phyloP scores from a whole-genome alignment of 37 sponge, comb jelly and placozoan species.

The Axinella damicornis region DNA sequence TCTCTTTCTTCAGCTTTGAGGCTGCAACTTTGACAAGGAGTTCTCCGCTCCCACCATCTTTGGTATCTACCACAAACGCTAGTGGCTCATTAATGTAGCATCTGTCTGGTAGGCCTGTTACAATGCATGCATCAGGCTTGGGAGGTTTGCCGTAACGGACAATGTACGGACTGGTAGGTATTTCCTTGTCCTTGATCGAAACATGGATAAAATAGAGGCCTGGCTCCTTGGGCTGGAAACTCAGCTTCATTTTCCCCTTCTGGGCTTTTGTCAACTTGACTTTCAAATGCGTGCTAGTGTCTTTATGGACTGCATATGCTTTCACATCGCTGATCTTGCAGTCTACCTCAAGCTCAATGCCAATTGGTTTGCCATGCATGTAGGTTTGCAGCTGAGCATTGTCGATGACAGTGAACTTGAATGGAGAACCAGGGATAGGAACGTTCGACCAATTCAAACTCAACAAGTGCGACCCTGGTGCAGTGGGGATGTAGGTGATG shows the following conservation, averaged over 20 bases:
- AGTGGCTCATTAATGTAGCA: conserved; percentile 46
- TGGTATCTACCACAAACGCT: conserved; percentile 40
- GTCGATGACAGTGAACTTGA: conserved; percentile 39
- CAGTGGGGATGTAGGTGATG: conserved; percentile 58
- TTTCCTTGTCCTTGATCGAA: conserved; percentile 17
- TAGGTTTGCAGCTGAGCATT: not conserved
- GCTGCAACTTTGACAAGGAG: not conserved
- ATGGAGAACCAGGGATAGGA: conserved; percentile 45
- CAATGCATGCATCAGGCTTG: conserved; percentile 18
- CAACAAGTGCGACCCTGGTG: conserved; percentile 46
- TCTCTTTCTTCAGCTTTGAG: conserved; percentile 28
- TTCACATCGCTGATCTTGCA: conserved; percentile 52
- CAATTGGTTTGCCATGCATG: conserved; percentile 32
- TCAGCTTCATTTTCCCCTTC: conserved; percentile 34
- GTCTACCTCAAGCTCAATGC: conserved; percentile 41
- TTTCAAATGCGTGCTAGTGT: conserved; percentile 41
- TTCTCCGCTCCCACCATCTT: conserved; percentile 36
- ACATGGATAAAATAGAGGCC: conserved; percentile 56
- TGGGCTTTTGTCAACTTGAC: conserved; percentile 37
- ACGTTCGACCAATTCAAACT: conserved; percentile 29
- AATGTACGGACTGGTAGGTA: conserved; percentile 61
- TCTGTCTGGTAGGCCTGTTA: conserved; percentile 9
- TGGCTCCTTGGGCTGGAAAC: conserved; percentile 33
- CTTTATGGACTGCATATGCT: conserved; percentile 53
- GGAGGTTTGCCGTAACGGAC: conserved; percentile 31